Evolutionary conservation across 2,888 invertebrate species (phyloP), one percentile per base, ranked within the genome.

Genomic region (Vanessa cardui): DNA sequence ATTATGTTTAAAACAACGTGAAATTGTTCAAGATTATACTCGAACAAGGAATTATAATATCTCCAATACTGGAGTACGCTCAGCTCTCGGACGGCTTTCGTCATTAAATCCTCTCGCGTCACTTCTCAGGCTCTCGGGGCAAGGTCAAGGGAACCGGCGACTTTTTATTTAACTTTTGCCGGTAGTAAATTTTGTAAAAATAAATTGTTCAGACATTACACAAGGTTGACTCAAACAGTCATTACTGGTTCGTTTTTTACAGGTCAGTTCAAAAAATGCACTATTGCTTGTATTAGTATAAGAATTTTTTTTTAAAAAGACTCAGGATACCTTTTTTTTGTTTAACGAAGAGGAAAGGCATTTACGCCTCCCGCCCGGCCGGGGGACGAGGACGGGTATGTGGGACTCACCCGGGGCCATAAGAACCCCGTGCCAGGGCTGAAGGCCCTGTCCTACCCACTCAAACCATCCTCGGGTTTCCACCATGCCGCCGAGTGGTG

Each of bases 91-190:
- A 7, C 31, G 54, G 7, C 31, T 26, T 7, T 31, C 20, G 7
- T 46, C 59, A 45, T 59, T 59, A 59, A 59, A 59, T n/a, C 33
- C 45, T 46, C 59, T 20, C 45, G 59, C 59, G 20, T 59, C 46
- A 59, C 59, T 26, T 46, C 46, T 16, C 59, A 54, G 54, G 12
- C 21, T 21, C 59, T 46, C 45, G 7, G 46, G 12, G 16, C 18
- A 60, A 54, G 47, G 46, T 54, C 66, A 56, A 66, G 61, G 54
- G 9, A 31, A 66, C 39, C 39, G 4, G 39, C 15, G 31, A 31
- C 21, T 46, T 59, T 16, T 45, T 46, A 16, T 26, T 45, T 26
- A 46, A 56, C 46, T 45, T 59, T 46, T 46, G 8, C 31, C 16
- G 52, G 26, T 3, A 16, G n/a, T 47, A 18, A 47, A 47, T 54